Evolutionary conservation across 2,113 vertebrate genomes (phyloP), one percentile per base, ranked within the genome.

Genomic region (Oplegnathus fasciatus): DNA sequence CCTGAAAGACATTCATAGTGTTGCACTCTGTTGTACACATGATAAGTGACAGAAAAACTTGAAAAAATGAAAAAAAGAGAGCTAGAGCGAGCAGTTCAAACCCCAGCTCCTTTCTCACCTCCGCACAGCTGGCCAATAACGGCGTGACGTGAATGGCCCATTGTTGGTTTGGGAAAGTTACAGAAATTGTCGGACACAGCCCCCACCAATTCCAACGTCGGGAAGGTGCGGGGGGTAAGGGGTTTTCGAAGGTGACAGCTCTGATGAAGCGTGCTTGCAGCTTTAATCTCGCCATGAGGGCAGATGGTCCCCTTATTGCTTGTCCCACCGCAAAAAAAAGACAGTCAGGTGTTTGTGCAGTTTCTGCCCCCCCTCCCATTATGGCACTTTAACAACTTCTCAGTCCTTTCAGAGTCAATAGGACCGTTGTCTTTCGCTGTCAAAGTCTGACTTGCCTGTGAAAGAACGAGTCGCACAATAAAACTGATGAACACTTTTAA

Each of bases 271-370:
- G 17, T 13, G 44, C 9, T 24, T n/a, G 42, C 17, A 57, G 54
- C 30, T 79, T 80, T 54, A 17, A 24, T 40, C 24, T 60, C 17
- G 52, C 17, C 34, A 11, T 34, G 44, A 42, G 60, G 42, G 46
- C 26, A 54, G 71, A 76, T 57, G 42, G 2, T 72, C 42, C 42
- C 64, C 26, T 50, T 32, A 64, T 42, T 62, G 57, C 75, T 46
- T 66, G 26, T 75, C 44, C 58, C 60, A 40, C 61, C 14, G 34
- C 42, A 74, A 88, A 44, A 42, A 82, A 70, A 34, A 30, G 30
- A 68, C 44, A 71, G 75, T 30, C 42, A 65, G 24, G 61, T 11
- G 46, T 60, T 74, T 68, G 30, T 34, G 40, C 34, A 65, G 52
- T 64, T 84, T 55, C 73, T 69, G 18, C 44, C 44, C 40, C 24